Percentiles rank a stretch among this genome's conserved stretches.
phyloP scores from a whole-genome alignment of 2,888 invertebrate species.

The Ophion slaviceki region DNA sequence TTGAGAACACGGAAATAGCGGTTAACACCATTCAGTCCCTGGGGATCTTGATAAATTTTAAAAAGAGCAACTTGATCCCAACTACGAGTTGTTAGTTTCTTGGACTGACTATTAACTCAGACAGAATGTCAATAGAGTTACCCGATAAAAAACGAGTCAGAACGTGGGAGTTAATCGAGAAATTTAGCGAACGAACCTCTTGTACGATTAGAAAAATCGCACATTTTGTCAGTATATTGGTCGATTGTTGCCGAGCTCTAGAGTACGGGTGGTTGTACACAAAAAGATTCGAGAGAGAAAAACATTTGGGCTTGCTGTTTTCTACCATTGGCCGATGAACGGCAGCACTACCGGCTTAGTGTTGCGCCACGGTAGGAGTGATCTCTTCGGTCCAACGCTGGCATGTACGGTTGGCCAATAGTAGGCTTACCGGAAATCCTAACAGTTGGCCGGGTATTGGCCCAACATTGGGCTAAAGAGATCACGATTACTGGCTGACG shows the following conservation, averaged over 20 bases:
- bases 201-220: conserved; percentile 51
- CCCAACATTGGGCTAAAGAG: no score
- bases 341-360: no score
- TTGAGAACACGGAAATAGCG: neutral
- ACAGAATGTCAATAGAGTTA: conserved; percentile 52
- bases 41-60: conserved; percentile 52
- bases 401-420: no score
- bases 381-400: no score
- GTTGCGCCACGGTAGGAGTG: no score
- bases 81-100: conserved; percentile 26
- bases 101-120: conserved; percentile 45
- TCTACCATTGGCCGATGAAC: no score
- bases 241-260: conserved; percentile 44
- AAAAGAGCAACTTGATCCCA: conserved; percentile 43
- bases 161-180: conserved; percentile 10
- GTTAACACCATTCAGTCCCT: conserved; percentile 23
- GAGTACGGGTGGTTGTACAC: conserved; percentile 49
- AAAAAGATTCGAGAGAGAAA: conserved; percentile 44
- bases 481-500: no score
- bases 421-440: no score
- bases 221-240: conserved; percentile 32
- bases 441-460: no score
- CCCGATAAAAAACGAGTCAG: conserved; percentile 39
- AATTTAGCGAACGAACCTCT: conserved; percentile 10
- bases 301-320: conserved; percentile 35